A percentile compares a stretch with the other conserved stretches of the same genome.
These are phyloP conservation scores for Rotaria macrura DNA, from an alignment of 2,888 invertebrate species.

Conservation along the genomic window DNA sequence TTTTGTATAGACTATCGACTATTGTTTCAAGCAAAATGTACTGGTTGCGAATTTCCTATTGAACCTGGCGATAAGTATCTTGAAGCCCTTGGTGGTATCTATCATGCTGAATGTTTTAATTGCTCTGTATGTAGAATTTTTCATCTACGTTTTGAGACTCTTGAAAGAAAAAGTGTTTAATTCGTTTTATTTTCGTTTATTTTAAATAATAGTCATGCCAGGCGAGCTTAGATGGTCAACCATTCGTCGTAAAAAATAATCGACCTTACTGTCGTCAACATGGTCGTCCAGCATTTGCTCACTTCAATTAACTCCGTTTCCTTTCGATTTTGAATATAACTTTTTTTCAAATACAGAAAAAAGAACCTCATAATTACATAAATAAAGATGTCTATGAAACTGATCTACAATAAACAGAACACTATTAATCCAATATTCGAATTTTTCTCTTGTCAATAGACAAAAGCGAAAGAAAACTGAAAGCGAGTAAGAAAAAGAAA, in stretches of 20 bases:
- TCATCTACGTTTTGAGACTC: no score
- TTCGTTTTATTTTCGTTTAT: no score
- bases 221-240: neutral
- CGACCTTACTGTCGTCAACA: constrained; percentile 31
- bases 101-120: constrained; percentile 99
- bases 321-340: neutral
- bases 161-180: no score
- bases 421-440: neutral
- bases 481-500: neutral
- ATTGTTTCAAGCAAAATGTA: constrained; percentile 63
- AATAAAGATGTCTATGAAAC: neutral
- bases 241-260: constrained; percentile 25
- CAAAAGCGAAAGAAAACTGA: neutral
- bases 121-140: constrained; percentile 59
- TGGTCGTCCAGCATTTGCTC: neutral
- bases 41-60: constrained; percentile 92
- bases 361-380: neutral
- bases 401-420: neutral
- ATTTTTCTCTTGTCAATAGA: neutral
- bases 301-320: neutral
- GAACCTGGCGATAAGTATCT: constrained; percentile 96
- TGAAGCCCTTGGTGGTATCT: constrained; percentile 81
- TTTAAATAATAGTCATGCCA: neutral
- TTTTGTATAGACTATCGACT: neutral
- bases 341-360: neutral